Percentiles rank a stretch among this genome's conserved stretches.
These are phyloP conservation scores for Hemiprocne comata DNA, from an alignment of 2,113 vertebrate species.

Conservation along the genomic window DNA sequence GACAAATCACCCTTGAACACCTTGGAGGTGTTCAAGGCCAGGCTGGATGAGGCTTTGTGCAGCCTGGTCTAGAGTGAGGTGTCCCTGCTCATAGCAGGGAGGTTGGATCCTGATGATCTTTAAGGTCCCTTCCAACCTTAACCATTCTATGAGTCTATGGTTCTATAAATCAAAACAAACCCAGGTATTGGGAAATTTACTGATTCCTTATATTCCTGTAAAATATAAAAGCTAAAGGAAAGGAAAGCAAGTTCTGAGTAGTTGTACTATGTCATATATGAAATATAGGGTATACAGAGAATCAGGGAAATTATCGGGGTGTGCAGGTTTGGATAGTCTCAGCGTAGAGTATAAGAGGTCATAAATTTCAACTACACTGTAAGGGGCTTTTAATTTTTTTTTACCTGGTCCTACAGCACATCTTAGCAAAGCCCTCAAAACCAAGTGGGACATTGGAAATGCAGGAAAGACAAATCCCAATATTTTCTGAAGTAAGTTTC, in stretches of 20 bases:
- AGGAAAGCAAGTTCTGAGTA: background rate
- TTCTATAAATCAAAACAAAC: background rate
- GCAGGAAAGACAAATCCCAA: background rate
- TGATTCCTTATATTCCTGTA: background rate
- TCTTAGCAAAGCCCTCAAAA: background rate
- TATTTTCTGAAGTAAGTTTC: background rate
- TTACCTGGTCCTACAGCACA: background rate
- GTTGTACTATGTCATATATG: background rate
- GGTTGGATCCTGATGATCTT: too few species aligned
- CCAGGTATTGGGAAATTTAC: accelerated
- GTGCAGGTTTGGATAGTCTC: background rate
- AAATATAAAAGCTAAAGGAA: background rate
- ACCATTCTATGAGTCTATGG: too few species aligned
- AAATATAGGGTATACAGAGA: background rate
- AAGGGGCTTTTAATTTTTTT: background rate
- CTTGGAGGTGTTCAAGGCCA: too few species aligned
- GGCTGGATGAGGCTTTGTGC: too few species aligned
- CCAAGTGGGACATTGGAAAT: background rate
- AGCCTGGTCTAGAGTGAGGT: too few species aligned
- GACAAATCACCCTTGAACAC: background rate
- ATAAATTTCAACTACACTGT: background rate
- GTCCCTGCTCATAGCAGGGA: too few species aligned
- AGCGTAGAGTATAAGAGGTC: background rate
- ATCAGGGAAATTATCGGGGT: background rate
- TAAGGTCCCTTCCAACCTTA: too few species aligned